Conservation (phyloP, 2,113 vertebrate genomes). For the Scalopus aquaticus region DNA sequence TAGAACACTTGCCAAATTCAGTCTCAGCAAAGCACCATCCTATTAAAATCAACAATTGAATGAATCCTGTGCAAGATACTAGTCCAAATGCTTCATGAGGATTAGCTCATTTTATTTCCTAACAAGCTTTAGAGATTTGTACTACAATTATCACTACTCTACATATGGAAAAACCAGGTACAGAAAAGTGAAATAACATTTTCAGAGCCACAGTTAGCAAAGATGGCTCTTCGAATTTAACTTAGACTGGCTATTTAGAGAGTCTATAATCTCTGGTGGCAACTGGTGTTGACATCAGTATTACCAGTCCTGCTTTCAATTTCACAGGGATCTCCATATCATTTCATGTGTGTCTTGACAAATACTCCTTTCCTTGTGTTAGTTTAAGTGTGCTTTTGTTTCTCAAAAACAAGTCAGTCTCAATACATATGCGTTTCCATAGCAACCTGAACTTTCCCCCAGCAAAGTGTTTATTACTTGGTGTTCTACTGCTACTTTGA, state of each 20-base stretch:
- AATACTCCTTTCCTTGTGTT: background rate
- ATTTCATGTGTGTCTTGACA: background rate
- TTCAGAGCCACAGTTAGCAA: background rate
- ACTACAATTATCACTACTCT: background rate
- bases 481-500: background rate
- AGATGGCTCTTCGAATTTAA: background rate
- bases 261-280: background rate
- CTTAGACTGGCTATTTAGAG: too few species aligned
- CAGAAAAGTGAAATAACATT: background rate
- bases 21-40: background rate
- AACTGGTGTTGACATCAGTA: background rate
- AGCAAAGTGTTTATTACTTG: background rate
- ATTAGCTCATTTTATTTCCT: background rate
- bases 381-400: background rate
- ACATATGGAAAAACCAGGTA: background rate
- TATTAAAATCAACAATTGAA: background rate
- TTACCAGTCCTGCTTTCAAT: background rate
- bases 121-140: background rate
- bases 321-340: background rate
- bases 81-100: background rate
- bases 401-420: background rate
- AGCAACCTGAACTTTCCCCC: background rate
- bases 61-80: background rate
- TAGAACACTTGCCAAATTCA: background rate
- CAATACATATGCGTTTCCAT: background rate